phyloP scores from a whole-genome alignment of 2,888 invertebrate genomes.

The Rhogogaster chlorosoma region DNA sequence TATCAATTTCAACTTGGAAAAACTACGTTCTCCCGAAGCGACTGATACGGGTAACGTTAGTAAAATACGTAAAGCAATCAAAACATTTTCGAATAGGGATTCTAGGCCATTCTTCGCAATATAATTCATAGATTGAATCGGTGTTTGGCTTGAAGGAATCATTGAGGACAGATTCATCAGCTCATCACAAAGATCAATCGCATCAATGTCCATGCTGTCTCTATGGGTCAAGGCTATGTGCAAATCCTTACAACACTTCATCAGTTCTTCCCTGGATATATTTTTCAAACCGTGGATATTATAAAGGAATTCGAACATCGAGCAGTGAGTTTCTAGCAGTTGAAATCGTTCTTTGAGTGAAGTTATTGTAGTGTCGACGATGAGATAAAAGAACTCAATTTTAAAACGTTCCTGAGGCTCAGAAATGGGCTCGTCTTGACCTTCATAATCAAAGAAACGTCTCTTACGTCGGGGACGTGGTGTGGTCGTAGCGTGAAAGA shows the following conservation, averaged over 20 bases:
- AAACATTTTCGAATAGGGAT: conserved; percentile 48
- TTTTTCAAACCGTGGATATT: conserved; percentile 51
- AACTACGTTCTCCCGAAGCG: not conserved
- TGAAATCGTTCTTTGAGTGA: conserved; percentile 57
- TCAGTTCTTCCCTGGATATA: conserved; percentile 27
- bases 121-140: not conserved
- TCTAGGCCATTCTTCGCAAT: not conserved
- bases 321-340: conserved; percentile 54
- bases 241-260: conserved; percentile 51
- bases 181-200: conserved; percentile 1
- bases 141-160: not conserved
- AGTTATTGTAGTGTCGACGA: conserved; percentile 54
- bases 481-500: not conserved
- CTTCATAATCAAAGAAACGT: conserved; percentile 48
- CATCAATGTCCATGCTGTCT: conserved; percentile 56
- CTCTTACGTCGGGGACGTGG: conserved; percentile 38
- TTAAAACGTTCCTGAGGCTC: conserved; percentile 41
- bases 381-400: conserved; percentile 53
- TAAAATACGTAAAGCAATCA: conserved; percentile 48
- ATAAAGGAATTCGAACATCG: conserved; percentile 56
- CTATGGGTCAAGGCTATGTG: conserved; percentile 55
- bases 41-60: not conserved
- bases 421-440: conserved; percentile 27
- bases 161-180: not conserved
- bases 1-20: too few relatives aligned